These are phyloP conservation scores for Stichodactyla mertensii DNA, from an alignment of 64 coral and sea anemone genomes.

Conservation along the genomic window DNA sequence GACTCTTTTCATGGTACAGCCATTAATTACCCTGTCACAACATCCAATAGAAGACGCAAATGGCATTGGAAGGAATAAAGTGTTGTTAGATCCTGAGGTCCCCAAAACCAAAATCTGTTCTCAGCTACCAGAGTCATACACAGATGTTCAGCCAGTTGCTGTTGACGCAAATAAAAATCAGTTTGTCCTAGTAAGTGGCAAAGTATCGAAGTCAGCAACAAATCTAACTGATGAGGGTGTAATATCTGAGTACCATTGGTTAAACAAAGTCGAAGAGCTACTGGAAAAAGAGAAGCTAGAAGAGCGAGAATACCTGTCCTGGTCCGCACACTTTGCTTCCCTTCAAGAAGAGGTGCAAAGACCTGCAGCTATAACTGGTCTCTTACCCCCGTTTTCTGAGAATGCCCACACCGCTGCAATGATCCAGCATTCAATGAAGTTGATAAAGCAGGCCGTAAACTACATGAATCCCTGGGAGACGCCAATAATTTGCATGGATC, in stretches of 20 bases:
- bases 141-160: conserved; percentile 1
- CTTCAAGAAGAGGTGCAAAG: conserved; percentile 12
- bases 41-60: not conserved
- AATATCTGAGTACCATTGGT: conserved; percentile 24
- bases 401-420: conserved; percentile 13
- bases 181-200: conserved; percentile 3
- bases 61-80: not conserved
- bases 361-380: conserved; percentile 11
- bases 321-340: conserved; percentile 20
- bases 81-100: not conserved
- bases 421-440: conserved; percentile 23
- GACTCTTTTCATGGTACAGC: not conserved
- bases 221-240: conserved; percentile 13
- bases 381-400: conserved; percentile 20
- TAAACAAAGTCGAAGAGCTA: conserved; percentile 8
- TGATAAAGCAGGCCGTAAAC: not conserved
- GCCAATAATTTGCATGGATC: conserved; percentile 15
- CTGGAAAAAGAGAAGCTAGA: conserved; percentile 24
- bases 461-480: not conserved
- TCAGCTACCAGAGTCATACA: conserved; percentile 33
- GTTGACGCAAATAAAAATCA: not conserved
- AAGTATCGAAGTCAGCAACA: conserved; percentile 11
- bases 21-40: not conserved
- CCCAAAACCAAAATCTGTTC: conserved; percentile 24
- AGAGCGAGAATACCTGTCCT: conserved; percentile 18